Evolutionary conservation across 2,888 invertebrate genomes (phyloP).

Genomic region (Seira ritae): DNA sequence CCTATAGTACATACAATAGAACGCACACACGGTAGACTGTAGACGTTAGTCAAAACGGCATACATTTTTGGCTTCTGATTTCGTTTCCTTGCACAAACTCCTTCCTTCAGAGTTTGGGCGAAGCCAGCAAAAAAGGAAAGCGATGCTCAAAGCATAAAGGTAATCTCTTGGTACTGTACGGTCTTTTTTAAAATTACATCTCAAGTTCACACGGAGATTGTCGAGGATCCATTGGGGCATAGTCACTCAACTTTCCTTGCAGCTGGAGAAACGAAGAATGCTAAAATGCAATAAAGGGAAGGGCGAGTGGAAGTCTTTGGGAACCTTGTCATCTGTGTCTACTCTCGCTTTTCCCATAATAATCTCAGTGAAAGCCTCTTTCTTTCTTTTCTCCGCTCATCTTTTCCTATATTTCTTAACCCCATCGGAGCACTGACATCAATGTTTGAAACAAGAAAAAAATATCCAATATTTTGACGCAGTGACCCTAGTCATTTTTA

Average conservation of each 20-base stretch:
- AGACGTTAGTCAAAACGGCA: no score
- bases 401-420: slow-evolving; percentile 1
- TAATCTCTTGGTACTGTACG: slow-evolving; percentile 63
- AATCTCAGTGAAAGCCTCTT: slow-evolving; percentile 61
- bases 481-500: neutral
- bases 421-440: no score
- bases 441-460: no score
- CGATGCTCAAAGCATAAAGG: slow-evolving; percentile 51
- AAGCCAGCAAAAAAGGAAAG: neutral
- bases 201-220: slow-evolving; percentile 71
- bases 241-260: slow-evolving; percentile 55
- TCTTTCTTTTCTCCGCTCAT: slow-evolving; percentile 18
- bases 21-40: no score
- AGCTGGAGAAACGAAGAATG: slow-evolving; percentile 20
- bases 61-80: no score
- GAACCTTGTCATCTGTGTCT: slow-evolving; percentile 67
- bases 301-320: slow-evolving; percentile 64
- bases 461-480: slow-evolving; percentile 1
- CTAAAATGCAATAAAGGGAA: slow-evolving; percentile 55
- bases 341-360: slow-evolving; percentile 59
- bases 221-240: slow-evolving; percentile 63
- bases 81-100: no score
- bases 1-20: no score
- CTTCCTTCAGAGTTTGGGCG: no score
- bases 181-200: slow-evolving; percentile 57